A percentile compares a stretch with the other conserved stretches of the same genome.
Evolutionary conservation across 2,888 invertebrate species (phyloP).

Genomic region (Drosophila rubida): DNA sequence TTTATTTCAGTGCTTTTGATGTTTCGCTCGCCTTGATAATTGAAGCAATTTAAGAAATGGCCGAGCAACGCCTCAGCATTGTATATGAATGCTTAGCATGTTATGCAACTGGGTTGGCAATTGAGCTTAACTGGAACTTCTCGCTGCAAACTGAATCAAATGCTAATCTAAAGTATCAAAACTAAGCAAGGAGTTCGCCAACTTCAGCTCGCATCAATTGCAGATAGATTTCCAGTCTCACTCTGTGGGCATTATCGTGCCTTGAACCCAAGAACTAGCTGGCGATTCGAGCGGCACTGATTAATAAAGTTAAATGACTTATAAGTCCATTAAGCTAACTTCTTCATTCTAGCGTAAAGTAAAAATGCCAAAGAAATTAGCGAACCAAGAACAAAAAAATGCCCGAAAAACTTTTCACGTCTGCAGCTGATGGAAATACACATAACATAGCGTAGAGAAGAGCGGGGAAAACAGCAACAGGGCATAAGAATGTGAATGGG

Average conservation of each 20-base stretch:
- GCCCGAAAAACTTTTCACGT: conserved; percentile 50
- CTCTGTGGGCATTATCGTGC: conserved; percentile 24
- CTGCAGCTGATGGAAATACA: conserved; percentile 74
- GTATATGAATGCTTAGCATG: conserved; percentile 26
- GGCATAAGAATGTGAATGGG: conserved; percentile 5
- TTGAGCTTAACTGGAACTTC: no score
- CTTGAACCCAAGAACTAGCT: conserved; percentile 32
- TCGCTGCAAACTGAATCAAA: background rate
- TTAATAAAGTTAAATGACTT: conserved; percentile 75
- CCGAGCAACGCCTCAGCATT: conserved; percentile 14
- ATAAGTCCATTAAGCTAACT: conserved; percentile 74
- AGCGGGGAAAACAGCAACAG: conserved; percentile 15
- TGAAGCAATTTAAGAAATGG: conserved; percentile 60
- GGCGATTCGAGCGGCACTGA: conserved; percentile 67
- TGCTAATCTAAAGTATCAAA: conserved; percentile 7
- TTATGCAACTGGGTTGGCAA: conserved; percentile 27
- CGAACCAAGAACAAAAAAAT: conserved; percentile 42
- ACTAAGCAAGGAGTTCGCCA: background rate
- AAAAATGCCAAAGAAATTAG: conserved; percentile 72
- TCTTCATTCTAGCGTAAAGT: conserved; percentile 69
- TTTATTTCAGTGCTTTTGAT: conserved; percentile 58
- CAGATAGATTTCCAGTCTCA: conserved; percentile 2
- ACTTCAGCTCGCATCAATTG: conserved; percentile 4
- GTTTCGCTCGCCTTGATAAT: conserved; percentile 57
- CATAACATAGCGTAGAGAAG: conserved; percentile 55